A percentile compares a stretch with the other conserved stretches of the same genome.
Conservation (phyloP, 2,888 invertebrate genomes). For the Bibio marci region DNA sequence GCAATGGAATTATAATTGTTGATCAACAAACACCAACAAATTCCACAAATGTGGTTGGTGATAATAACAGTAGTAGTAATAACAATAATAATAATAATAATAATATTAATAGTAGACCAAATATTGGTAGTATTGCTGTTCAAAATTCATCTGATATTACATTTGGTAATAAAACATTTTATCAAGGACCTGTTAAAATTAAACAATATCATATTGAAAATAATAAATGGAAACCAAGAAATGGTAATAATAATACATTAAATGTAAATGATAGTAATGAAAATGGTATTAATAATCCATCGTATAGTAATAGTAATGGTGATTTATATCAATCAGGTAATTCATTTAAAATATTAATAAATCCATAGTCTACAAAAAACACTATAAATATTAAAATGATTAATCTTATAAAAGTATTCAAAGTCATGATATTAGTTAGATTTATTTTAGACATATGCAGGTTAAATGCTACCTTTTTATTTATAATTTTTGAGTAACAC, state of each 20-base stretch:
- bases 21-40: no score
- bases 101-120: conserved; percentile 16
- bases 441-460: no score
- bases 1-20: not conserved
- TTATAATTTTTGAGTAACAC: no score
- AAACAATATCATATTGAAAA: conserved; percentile 46
- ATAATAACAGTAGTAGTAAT: not conserved
- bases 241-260: no score
- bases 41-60: not conserved
- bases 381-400: no score
- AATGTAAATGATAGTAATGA: not conserved
- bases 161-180: conserved; percentile 58
- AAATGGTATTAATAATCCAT: conserved; percentile 18
- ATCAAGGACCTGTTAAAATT: conserved; percentile 61
- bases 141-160: conserved; percentile 53
- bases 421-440: no score
- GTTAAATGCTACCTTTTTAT: no score
- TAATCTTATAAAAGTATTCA: no score
- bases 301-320: conserved; percentile 11
- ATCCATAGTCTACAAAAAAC: no score
- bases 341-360: no score
- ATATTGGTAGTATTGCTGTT: conserved; percentile 44
- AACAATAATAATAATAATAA: conserved; percentile 4
- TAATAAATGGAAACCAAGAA: conserved; percentile 14
- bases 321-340: not conserved